Evolutionary conservation across 2,888 invertebrate genomes (phyloP).

Genomic region (Zygothrica quintamaculata): DNA sequence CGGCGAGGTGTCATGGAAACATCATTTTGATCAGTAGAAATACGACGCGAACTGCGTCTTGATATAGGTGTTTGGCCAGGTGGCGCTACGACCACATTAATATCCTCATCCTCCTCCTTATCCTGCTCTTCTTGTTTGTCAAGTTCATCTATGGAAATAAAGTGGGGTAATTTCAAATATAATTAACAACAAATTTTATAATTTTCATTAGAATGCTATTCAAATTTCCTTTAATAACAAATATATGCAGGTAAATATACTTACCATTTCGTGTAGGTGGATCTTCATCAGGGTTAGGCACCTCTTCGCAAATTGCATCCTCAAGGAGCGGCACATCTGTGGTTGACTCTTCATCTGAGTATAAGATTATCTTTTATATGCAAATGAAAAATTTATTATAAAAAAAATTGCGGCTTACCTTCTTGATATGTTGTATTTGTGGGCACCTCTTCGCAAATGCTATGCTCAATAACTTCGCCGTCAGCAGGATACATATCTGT

Average conservation of each 20-base stretch:
- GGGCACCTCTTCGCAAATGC: constrained; percentile 53
- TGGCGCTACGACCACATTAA: constrained; percentile 4
- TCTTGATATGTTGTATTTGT: constrained; percentile 9
- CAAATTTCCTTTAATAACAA: too few relatives aligned
- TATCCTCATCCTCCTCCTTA: background rate
- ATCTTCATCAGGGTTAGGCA: constrained; percentile 6
- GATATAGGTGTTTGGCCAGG: constrained; percentile 27
- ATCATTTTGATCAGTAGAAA: constrained; percentile 37
- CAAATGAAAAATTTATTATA: background rate
- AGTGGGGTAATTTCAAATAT: too few relatives aligned
- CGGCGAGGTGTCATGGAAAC: constrained; percentile 38
- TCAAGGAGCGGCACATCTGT: constrained; percentile 17
- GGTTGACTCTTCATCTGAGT: background rate
- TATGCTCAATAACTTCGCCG: constrained; percentile 47
- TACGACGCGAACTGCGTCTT: constrained; percentile 34
- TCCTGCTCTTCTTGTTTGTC: background rate
- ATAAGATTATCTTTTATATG: background rate
- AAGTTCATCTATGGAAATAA: too few relatives aligned
- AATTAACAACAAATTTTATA: background rate
- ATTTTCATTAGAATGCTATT: too few relatives aligned
- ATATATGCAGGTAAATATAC: background rate
- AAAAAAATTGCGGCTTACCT: constrained; percentile 29
- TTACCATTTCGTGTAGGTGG: constrained; percentile 19
- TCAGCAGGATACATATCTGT: background rate
- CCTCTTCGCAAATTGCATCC: constrained; percentile 49